Base-by-base conservation (phyloP, 2,113 vertebrate species). In the Hippocampus mohnikei region DNA sequence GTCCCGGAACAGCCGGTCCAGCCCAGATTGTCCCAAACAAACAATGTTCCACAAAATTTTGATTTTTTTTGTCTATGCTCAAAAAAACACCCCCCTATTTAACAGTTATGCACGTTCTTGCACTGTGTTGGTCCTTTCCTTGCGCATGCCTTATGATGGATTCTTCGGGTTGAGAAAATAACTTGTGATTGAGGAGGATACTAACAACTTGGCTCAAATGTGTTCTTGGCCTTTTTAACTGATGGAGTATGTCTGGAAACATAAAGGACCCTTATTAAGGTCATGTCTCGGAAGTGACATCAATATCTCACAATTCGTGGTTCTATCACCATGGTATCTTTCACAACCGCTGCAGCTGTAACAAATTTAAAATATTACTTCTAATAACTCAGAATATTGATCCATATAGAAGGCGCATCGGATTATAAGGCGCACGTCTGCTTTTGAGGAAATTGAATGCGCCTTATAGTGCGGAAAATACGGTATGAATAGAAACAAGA, bases 121-220 rank as follows among this genome's bases (percentile, higher is more conserved):
- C 4, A 29, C 44, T 73, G 44, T 48, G 58, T 37, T 16, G 58
- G 27, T 60, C 3, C 70, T 88, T 76, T 82, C 72, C 0, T 0
- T 75, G 3, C 23, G 92, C 94, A 87, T 91, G 78, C 72, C 84
- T 87, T 86, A 72, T 81, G 75, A 65, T 58, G 53, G 41, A 25
- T 67, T 73, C 15, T 76, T 33, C 60, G 12, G 41, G 41, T 64
- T 21, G 16, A 25, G 52, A 23, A 41, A 13, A 5, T 20, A 20
- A 27, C 52, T 67, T 3, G 37, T 55, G 20, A n/a, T 7, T 63
- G 16, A 72, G 12, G 12, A 67, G n/a, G 18, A 48, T 27, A 23
- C 37, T 44, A 41, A 23, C 37, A 44, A 3, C 56, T 9, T 66
- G 2, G 20, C 33, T 59, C 8, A 58, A 42, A 41, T 67, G 23